Base-by-base conservation (phyloP, 2,113 vertebrate species). In the Periophthalmus modestus region DNA sequence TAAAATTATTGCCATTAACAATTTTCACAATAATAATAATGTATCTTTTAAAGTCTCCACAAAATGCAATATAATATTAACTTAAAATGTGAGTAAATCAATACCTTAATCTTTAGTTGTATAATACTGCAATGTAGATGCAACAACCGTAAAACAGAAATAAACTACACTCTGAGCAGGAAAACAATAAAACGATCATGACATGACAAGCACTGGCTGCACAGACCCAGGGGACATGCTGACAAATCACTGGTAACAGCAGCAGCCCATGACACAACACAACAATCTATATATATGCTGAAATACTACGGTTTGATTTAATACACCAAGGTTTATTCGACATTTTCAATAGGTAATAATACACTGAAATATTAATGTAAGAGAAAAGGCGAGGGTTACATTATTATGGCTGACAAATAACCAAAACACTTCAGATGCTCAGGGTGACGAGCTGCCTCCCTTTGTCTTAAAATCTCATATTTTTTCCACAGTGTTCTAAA, bases 341-440 rank as follows among this genome's bases (percentile, higher is more conserved):
- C 13, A 19, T 18, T 0, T 21, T 13, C 18, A 65, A 24, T 23
- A 63, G 57, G 12, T 6, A 15, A 39, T 18, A 3, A 33, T 43
- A 48, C 58, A 0, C 46, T 70, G 1, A 54, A 61, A 76, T 54
- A 67, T 67, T 13, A 48, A 71, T 23, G 47, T 52, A 33, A 77
- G 15, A 74, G 72, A 72, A 63, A 73, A 15, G 7, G 36, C 39
- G 33, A 59, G 34, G 62, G 61, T 13, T 10, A 9, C 59, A 59
- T 9, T 73, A 58, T 55, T 71, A 62, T 83, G 75, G 62, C 55
- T 74, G 68, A 84, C 43, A 70, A 77, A 66, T 47, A 61, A 59
- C 68, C 52, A 19, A 66, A 82, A 72, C 78, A 81, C 73, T 79
- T 66, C 66, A 79, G 62, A 73, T 66, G 50, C 74, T 34, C 73